These are phyloP conservation scores for Basileuterus tristriatus DNA, from an alignment of 2,797 vertebrate species.

Conservation along the genomic window DNA sequence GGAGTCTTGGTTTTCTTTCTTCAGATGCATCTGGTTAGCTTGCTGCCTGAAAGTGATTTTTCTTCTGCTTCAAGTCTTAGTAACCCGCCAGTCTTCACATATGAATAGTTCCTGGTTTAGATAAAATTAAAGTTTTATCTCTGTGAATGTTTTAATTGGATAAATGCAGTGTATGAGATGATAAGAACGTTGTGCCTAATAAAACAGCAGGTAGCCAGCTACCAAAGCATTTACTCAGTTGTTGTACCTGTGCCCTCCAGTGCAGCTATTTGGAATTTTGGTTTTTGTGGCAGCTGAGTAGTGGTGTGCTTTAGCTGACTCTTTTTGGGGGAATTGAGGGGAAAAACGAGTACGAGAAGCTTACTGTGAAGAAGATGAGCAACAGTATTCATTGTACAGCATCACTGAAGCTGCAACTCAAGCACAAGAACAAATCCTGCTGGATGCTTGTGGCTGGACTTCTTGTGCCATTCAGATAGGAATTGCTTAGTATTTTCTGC, in stretches of 20 bases:
- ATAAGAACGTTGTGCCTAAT: neutral
- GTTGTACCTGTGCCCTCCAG: accelerated
- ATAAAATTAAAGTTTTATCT: neutral
- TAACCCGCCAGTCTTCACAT: neutral
- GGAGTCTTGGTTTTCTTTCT: neutral
- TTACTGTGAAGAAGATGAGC: neutral
- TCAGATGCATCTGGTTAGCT: neutral
- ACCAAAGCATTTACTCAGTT: neutral
- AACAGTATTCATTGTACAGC: neutral
- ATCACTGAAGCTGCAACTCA: neutral
- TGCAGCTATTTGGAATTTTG: neutral
- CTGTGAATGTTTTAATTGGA: neutral
- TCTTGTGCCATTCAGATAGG: neutral
- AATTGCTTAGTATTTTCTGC: neutral
- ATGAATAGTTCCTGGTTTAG: neutral
- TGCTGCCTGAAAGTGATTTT: neutral
- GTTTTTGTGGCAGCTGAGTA: neutral
- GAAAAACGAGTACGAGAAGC: neutral
- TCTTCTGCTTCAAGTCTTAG: neutral
- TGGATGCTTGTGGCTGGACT: neutral
- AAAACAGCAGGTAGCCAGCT: neutral
- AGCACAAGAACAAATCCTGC: accelerated
- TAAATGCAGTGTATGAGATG: neutral
- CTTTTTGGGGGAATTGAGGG: neutral
- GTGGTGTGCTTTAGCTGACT: neutral